Conservation (phyloP, 1,140 invertebrate species). For the Charaxes varanes region DNA sequence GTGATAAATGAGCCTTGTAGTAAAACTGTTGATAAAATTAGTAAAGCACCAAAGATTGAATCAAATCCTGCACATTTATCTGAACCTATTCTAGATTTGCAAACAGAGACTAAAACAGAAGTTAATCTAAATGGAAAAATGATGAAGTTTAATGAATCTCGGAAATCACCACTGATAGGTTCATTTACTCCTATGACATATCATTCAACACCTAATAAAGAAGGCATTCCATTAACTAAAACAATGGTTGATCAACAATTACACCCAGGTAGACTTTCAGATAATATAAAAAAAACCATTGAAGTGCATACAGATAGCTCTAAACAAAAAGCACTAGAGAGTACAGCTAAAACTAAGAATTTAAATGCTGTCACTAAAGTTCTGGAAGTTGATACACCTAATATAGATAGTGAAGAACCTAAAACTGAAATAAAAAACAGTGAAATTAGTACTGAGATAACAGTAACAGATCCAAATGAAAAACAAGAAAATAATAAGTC, state of each 20-base stretch:
- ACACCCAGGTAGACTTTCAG: constrained; percentile 57
- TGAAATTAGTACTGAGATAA: background rate
- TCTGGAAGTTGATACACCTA: constrained; percentile 4
- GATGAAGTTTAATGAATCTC: constrained; percentile 57
- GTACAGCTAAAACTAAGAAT: constrained; percentile 24
- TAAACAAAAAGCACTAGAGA: constrained; percentile 41
- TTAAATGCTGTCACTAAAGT: constrained; percentile 20
- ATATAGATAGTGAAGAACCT: background rate
- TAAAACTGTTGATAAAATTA: constrained; percentile 39
- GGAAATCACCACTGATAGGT: constrained; percentile 57
- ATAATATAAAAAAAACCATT: constrained; percentile 64
- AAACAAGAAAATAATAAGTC: too few relatives aligned
- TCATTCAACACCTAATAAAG: constrained; percentile 65
- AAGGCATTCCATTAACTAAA: constrained; percentile 60
- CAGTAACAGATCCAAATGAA: background rate
- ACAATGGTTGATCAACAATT: constrained; percentile 62
- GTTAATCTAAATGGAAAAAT: constrained; percentile 53
- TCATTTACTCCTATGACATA: constrained; percentile 57
- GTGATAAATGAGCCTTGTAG: constrained; percentile 39
- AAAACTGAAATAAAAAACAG: background rate
- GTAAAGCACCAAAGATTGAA: constrained; percentile 21
- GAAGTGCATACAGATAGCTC: constrained; percentile 58
- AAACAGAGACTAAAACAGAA: constrained; percentile 38
- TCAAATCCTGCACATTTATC: constrained; percentile 16
- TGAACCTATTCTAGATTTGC: constrained; percentile 10